phyloP scores from a whole-genome alignment of 2,888 invertebrate genomes.

The Cremastinae sp. region DNA sequence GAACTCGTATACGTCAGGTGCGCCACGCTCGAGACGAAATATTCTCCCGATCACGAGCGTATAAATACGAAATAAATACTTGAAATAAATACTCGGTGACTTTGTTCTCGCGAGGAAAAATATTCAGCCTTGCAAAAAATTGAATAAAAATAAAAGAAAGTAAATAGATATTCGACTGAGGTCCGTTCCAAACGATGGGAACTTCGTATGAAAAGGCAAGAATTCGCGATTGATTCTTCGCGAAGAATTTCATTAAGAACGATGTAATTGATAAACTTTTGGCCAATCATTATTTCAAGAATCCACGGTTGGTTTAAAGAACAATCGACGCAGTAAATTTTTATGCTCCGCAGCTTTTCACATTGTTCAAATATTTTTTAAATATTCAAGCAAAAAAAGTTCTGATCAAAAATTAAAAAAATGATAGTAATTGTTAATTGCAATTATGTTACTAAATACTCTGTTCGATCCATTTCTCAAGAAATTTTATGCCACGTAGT shows the following conservation, averaged over 20 bases:
- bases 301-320: too few species aligned
- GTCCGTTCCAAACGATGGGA: conserved; percentile 44
- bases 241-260: conserved; percentile 24
- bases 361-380: too few species aligned
- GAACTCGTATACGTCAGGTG: conserved; percentile 41
- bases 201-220: conserved; percentile 34
- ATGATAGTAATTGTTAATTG: too few species aligned
- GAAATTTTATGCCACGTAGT: too few species aligned
- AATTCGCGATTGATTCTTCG: conserved; percentile 35
- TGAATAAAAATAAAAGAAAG: too few species aligned
- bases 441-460: too few species aligned
- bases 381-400: too few species aligned
- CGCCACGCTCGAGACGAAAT: conserved; percentile 24
- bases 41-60: conserved; percentile 27
- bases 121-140: background rate
- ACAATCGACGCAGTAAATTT: too few species aligned
- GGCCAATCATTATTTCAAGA: too few species aligned
- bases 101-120: background rate
- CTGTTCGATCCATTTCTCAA: too few species aligned
- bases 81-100: conserved; percentile 24
- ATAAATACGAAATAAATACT: conserved; percentile 31
- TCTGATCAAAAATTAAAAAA: too few species aligned
- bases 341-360: too few species aligned
- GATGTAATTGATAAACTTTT: background rate
- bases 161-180: background rate